A percentile compares a stretch with the other conserved stretches of the same genome.
Conservation (phyloP, 2,888 invertebrate species). For the Cenopis cana region DNA sequence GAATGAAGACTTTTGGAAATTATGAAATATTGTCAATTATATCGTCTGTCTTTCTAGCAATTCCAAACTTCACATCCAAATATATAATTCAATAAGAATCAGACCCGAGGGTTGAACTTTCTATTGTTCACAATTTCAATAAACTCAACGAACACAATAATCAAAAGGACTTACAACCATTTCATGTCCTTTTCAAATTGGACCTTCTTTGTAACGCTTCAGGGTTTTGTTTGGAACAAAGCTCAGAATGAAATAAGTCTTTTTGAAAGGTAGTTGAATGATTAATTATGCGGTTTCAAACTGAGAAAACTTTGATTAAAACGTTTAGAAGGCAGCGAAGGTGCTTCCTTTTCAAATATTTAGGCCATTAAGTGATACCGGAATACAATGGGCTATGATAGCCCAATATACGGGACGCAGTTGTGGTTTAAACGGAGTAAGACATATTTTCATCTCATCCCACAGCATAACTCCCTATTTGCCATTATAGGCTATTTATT, state of each 20-base stretch:
- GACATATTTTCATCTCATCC: too few species aligned
- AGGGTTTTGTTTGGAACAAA: background rate
- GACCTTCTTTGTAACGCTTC: background rate
- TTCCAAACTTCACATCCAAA: constrained; percentile 15
- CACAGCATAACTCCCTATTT: too few species aligned
- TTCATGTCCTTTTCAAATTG: background rate
- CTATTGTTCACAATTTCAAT: constrained; percentile 43
- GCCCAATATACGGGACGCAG: too few species aligned
- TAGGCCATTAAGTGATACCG: background rate
- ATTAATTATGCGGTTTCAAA: constrained; percentile 43
- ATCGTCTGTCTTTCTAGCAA: constrained; percentile 8
- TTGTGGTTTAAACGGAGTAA: too few species aligned
- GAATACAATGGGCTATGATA: background rate
- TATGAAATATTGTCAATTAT: too few species aligned
- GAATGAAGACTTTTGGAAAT: too few species aligned
- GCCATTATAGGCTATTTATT: too few species aligned
- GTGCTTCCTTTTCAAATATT: constrained; percentile 16
- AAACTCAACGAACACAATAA: constrained; percentile 4
- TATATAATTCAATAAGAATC: constrained; percentile 42
- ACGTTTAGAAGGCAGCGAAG: constrained; percentile 27
- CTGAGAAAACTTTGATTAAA: constrained; percentile 36
- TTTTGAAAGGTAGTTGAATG: constrained; percentile 7
- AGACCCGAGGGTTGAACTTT: constrained; percentile 36
- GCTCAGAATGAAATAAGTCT: background rate
- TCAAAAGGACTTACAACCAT: background rate